These are phyloP conservation scores for Otis tarda DNA, from an alignment of 2,113 vertebrate genomes.

Conservation along the genomic window DNA sequence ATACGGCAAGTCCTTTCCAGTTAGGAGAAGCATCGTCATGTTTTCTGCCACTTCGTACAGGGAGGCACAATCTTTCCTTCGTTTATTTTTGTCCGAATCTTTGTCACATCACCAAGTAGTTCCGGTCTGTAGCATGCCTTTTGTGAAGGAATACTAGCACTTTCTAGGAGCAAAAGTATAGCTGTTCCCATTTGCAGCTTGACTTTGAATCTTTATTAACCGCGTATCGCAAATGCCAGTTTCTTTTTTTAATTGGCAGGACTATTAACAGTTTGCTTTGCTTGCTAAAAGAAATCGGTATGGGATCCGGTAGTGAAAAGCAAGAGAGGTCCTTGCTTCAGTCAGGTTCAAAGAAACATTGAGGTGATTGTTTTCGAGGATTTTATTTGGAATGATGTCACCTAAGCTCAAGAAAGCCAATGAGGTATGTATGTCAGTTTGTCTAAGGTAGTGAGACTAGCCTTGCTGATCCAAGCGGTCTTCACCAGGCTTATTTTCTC, in stretches of 20 bases:
- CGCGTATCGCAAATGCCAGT: no score
- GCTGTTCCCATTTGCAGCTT: not conserved
- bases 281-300: not conserved
- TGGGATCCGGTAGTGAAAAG: not conserved
- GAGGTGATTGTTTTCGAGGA: not conserved
- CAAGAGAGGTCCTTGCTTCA: not conserved
- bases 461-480: not conserved
- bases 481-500: not conserved
- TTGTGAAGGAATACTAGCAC: not conserved
- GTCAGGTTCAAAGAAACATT: not conserved
- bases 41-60: no score
- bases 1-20: no score
- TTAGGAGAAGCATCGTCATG: no score
- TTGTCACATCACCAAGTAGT: not conserved
- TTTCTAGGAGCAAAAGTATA: not conserved
- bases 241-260: not conserved
- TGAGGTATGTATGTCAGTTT: not conserved
- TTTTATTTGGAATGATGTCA: not conserved
- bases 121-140: not conserved
- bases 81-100: not conserved
- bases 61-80: no score
- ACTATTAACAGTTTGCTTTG: not conserved
- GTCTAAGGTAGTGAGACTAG: not conserved
- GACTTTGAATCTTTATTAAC: not conserved
- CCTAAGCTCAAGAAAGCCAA: not conserved